Evolutionary conservation across 2,888 invertebrate genomes (phyloP), one percentile per base, ranked within the genome.

Genomic region (Parnassius glacialis): DNA sequence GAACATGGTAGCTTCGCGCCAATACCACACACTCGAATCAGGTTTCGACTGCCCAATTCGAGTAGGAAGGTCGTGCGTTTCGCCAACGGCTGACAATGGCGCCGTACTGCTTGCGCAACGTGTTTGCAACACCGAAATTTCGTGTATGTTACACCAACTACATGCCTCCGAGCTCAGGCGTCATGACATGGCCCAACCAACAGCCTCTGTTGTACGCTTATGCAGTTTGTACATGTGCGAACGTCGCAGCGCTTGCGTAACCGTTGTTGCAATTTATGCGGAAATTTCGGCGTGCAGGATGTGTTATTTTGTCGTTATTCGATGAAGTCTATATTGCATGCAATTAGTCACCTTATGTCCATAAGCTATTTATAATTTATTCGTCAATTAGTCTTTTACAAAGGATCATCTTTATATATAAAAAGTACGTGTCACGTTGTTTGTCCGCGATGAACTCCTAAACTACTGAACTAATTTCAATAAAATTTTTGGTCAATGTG

Each of bases 81-180:
- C 87, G 86, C 87, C 88, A 89, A 86, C 80, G 80, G 74, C 84
- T 83, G 84, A 89, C 90, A 89, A 88, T 89, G 87, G 85, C 83
- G 78, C 79, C 83, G 78, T 79, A 81, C 80, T 77, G 81, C 79
- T 89, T 87, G 85, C 88, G 76, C 84, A 89, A 90, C 78, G 67
- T 71, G 85, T 85, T 89, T 88, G 87, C 89, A 87, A 89, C 89
- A 87, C 81, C 83, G 76, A 85, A 87, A 87, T 89, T 90, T 88
- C 87, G 89, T 86, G 87, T 87, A 87, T 87, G 76, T 86, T 87
- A 83, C 83, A 73, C 82, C 88, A 87, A 85, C 75, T 78, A 75
- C 76, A 77, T 72, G 69, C 69, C 67, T 62, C 65, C 64, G 63
- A 52, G 59, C 51, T 56, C 64, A 55, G 65, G 44, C 52, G 43